Evolutionary conservation across 2,888 invertebrate species (phyloP).

Genomic region (Noctua pronuba): DNA sequence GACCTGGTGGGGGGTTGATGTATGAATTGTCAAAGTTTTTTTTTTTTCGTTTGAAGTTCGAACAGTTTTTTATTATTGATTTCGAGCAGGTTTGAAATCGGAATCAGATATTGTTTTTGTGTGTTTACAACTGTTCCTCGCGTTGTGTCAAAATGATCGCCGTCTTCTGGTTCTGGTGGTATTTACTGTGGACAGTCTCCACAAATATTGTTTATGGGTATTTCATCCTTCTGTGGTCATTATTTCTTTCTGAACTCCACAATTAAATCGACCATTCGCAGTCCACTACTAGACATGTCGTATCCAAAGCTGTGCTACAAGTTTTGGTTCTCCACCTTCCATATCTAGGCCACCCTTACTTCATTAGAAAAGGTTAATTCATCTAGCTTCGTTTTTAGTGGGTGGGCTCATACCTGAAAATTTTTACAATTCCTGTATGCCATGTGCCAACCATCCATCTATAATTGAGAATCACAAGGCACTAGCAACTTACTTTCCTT

Average conservation of each 20-base stretch:
- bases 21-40: conserved; percentile 28
- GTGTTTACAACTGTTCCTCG: background rate
- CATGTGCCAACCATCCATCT: background rate
- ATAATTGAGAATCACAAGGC: background rate
- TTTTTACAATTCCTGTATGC: background rate
- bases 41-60: conserved; percentile 6
- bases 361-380: background rate
- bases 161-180: background rate
- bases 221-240: background rate
- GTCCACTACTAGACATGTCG: background rate
- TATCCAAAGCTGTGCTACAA: background rate
- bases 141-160: background rate
- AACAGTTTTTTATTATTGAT: conserved; percentile 26
- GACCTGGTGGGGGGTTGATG: conserved; percentile 31
- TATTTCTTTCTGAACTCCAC: background rate
- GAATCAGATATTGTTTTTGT: background rate
- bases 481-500: background rate
- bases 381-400: background rate
- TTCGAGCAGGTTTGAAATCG: conserved; percentile 15
- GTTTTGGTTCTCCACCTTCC: background rate
- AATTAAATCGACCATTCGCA: background rate
- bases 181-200: background rate
- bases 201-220: background rate
- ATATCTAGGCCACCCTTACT: background rate
- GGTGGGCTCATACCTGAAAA: background rate